phyloP scores from a whole-genome alignment of 1,140 invertebrate genomes.

The Drosophila teissieri region DNA sequence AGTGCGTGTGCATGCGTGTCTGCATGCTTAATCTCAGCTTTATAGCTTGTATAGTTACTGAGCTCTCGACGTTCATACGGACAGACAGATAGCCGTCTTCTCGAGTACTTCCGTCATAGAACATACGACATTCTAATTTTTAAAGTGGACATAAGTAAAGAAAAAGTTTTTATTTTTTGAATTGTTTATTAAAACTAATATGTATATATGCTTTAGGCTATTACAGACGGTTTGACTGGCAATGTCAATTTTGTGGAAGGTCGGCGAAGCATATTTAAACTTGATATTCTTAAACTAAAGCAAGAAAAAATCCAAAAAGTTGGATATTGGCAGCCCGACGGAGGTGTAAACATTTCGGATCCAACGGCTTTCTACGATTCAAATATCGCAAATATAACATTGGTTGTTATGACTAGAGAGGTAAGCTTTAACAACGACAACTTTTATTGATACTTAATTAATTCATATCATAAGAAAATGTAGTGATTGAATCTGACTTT shows the following conservation, averaged over 20 bases:
- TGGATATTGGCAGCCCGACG: constrained; percentile 91
- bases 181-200: neutral
- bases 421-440: constrained; percentile 20
- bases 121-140: too few relatives aligned
- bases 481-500: too few relatives aligned
- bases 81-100: too few relatives aligned
- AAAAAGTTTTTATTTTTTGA: too few relatives aligned
- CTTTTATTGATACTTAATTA: too few relatives aligned
- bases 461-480: too few relatives aligned
- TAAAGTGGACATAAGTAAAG: too few relatives aligned
- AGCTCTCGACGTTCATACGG: too few relatives aligned
- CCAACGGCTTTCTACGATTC: constrained; percentile 94
- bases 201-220: constrained; percentile 41
- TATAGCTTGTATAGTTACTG: too few relatives aligned
- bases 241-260: constrained; percentile 94
- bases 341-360: constrained; percentile 93
- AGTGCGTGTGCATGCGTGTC: too few relatives aligned
- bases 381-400: constrained; percentile 93
- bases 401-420: constrained; percentile 92
- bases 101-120: too few relatives aligned
- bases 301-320: constrained; percentile 91
- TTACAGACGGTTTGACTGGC: constrained; percentile 93
- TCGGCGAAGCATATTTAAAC: constrained; percentile 91
- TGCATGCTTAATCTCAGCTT: too few relatives aligned
- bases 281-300: constrained; percentile 93